These are phyloP conservation scores for Acholoe squamosa DNA, from an alignment of 2,888 invertebrate species.

Conservation along the genomic window DNA sequence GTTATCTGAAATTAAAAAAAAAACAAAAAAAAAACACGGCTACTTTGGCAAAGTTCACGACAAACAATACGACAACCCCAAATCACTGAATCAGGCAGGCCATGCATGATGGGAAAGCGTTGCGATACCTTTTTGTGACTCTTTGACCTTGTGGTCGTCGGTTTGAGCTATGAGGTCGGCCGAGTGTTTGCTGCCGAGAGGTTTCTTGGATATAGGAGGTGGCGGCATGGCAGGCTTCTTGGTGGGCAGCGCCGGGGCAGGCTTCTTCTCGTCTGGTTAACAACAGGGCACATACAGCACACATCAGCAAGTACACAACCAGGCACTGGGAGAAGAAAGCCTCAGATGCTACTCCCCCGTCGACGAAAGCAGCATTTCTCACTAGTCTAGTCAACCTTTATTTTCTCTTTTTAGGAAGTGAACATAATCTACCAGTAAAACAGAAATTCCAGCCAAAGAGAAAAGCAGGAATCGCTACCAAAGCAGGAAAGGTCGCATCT, in stretches of 20 bases:
- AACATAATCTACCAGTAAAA: too few species aligned
- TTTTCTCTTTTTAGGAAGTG: too few species aligned
- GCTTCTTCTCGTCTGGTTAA: conserved; percentile 40
- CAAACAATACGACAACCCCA: background rate
- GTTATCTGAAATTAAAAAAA: background rate
- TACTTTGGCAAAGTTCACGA: background rate
- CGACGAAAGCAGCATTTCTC: too few species aligned
- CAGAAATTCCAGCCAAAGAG: too few species aligned
- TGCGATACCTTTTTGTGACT: conserved; percentile 51
- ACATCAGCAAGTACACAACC: background rate
- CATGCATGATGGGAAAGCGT: conserved; percentile 31
- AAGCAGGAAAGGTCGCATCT: too few species aligned
- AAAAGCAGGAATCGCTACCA: too few species aligned
- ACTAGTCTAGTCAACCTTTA: too few species aligned
- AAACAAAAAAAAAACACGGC: background rate
- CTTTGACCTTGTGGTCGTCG: conserved; percentile 66
- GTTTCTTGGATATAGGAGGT: conserved; percentile 81
- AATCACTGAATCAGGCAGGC: background rate
- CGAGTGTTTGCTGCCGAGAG: conserved; percentile 66
- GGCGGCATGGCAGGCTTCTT: conserved; percentile 76
- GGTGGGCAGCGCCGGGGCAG: conserved; percentile 34
- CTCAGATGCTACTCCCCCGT: too few species aligned
- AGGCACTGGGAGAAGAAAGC: too few species aligned
- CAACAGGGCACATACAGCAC: conserved; percentile 5
- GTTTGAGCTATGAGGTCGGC: conserved; percentile 67